Base-by-base conservation (phyloP, 2,888 invertebrate species). In the Drosophila macrothrix region DNA sequence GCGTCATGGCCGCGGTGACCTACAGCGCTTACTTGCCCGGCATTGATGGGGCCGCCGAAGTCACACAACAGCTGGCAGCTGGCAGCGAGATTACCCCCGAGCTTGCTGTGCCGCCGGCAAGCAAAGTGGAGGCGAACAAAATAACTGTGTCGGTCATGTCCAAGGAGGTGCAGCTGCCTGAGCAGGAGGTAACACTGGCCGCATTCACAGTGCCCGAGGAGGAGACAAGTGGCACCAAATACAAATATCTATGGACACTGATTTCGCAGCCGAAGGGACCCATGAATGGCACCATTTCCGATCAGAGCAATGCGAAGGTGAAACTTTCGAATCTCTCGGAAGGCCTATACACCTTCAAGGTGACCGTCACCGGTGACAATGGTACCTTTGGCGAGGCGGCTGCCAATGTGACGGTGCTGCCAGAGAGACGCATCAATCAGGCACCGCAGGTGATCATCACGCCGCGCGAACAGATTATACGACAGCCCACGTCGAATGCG, bases 331-430 rank as follows among this genome's bases (percentile, higher is more conserved):
- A 97, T 90, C 94, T 98, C 12, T 96, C 96, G 0, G 96, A 97
- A 92, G 99, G 99, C 0, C 94, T 97, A 66, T 99, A 98, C 92
- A 96, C 96, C 12, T 98, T 99, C 92, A 97, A 97, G 93, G 96
- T 95, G 6, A 95, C 96, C 4, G 98, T 98, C 0, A 97, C 96
- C n/a, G 96, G 96, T 10, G 92, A 88, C 37, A 95, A 96, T 1
- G 95, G 94, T 78, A 95, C 96, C 0, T 96, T 95, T 85, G 97
- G 97, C 4, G 97, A 97, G 91, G 96, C 97, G 0, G 96, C 95
- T 82, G 98, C 97, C 0, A 98, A 98, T 92, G 97, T 99, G 4
- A 98, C 97, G 0, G 98, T 99, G 19, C 92, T 96, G 82, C 97
- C 98, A 89, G 97, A 96, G 41, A 96, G 96, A 70, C 94, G 98